Evolutionary conservation across 2,888 invertebrate species (phyloP).

Genomic region (Plebejus anna): DNA sequence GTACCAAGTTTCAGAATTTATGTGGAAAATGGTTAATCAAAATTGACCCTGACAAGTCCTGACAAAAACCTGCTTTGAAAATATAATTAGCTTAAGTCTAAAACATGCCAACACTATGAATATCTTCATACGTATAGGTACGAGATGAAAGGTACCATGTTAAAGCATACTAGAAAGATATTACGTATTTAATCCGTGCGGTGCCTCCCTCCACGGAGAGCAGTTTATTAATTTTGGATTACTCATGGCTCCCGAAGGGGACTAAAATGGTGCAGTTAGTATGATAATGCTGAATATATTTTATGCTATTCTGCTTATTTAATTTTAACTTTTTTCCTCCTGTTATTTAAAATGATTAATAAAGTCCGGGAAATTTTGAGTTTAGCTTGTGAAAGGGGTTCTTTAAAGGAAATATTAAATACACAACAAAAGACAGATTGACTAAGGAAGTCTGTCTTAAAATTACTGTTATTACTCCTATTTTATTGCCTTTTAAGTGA

Average conservation of each 20-base stretch:
- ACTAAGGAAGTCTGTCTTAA: too few species aligned
- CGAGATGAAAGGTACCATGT: not conserved
- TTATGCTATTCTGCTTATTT: not conserved
- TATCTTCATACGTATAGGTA: not conserved
- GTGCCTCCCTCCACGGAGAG: not conserved
- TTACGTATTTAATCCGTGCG: constrained; percentile 7
- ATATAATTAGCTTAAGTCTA: too few species aligned
- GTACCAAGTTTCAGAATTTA: not conserved
- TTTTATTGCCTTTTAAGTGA: too few species aligned
- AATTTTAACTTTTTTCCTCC: not conserved
- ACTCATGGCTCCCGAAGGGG: not conserved
- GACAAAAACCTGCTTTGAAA: too few species aligned
- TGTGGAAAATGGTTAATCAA: not conserved
- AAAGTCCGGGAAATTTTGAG: not conserved
- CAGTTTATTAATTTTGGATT: constrained; percentile 20
- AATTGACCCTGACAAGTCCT: too few species aligned
- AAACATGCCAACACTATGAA: too few species aligned
- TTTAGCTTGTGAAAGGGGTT: too few species aligned
- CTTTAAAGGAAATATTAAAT: too few species aligned
- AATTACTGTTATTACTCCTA: too few species aligned
- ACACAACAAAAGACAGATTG: too few species aligned
- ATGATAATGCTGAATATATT: constrained; percentile 1
- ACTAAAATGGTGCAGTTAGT: constrained; percentile 13
- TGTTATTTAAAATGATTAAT: not conserved
- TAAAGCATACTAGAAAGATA: not conserved